Percentiles rank a stretch among this genome's conserved stretches.
These are phyloP conservation scores for Penaeus indicus DNA, from an alignment of 1,140 invertebrate species.

Conservation along the genomic window DNA sequence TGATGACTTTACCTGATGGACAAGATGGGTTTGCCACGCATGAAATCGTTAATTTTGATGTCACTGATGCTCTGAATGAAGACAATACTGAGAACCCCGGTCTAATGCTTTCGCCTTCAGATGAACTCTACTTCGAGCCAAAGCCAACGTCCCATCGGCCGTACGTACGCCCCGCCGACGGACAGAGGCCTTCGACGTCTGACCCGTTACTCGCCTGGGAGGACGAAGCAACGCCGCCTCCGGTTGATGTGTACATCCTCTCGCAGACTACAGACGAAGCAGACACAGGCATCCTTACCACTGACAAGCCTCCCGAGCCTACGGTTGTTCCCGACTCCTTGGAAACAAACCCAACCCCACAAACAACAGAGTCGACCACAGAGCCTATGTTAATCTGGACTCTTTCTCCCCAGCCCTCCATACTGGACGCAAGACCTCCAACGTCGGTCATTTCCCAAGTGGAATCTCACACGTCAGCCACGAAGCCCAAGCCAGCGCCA, in stretches of 20 bases:
- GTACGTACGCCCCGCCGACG: neutral
- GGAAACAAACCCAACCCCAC: neutral
- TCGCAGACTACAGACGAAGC: neutral
- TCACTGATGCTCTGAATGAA: conserved; percentile 8
- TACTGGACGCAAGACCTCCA: conserved; percentile 34
- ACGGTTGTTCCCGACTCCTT: conserved; percentile 26
- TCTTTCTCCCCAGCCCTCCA: conserved; percentile 40
- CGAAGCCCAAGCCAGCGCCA: neutral
- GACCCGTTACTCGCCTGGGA: neutral
- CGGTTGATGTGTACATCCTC: conserved; percentile 29
- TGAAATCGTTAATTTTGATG: neutral
- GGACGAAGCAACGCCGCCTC: neutral
- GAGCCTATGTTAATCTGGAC: conserved; percentile 48
- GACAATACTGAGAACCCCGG: neutral
- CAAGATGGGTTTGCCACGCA: conserved; percentile 33
- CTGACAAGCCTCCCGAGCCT: neutral
- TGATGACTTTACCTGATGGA: conserved; percentile 47
- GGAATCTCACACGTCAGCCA: neutral
- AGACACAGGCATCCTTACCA: neutral
- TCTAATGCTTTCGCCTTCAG: neutral
- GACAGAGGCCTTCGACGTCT: neutral
- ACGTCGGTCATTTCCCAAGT: conserved; percentile 34
- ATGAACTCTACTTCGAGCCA: conserved; percentile 16
- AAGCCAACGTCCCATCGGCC: neutral
- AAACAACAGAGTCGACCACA: conserved; percentile 31